phyloP scores from a whole-genome alignment of 2,113 vertebrate species.

The Zeus faber region DNA sequence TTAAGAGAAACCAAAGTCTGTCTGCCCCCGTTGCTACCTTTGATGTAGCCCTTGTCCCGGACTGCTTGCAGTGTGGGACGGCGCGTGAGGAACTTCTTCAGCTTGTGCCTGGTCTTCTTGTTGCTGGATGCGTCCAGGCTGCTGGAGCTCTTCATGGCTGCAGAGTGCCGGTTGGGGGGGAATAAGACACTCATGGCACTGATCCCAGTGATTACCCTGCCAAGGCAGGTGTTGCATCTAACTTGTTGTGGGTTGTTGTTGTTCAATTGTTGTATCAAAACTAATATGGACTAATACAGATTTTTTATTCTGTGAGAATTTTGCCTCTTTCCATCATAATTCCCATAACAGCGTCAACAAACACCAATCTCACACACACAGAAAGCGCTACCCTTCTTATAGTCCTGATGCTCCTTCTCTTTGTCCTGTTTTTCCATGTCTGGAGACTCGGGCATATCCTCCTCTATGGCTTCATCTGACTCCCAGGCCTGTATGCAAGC shows the following conservation, averaged over 20 bases:
- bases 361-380: not conserved
- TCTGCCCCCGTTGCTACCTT: conserved; percentile 74
- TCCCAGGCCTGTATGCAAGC: conserved; percentile 76
- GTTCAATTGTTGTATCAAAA: too few species aligned
- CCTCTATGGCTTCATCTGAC: conserved; percentile 87
- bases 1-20: too few species aligned
- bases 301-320: too few species aligned
- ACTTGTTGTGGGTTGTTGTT: too few species aligned
- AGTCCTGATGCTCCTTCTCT: conserved; percentile 82
- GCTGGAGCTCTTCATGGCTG: conserved; percentile 81
- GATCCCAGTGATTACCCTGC: too few species aligned
- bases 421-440: conserved; percentile 86
- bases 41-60: conserved; percentile 95
- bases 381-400: conserved; percentile 81
- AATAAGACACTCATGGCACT: conserved; percentile 24
- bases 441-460: conserved; percentile 88
- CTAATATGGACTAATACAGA: too few species aligned
- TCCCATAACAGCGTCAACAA: not conserved
- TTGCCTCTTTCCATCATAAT: too few species aligned
- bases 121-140: conserved; percentile 87
- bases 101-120: conserved; percentile 91
- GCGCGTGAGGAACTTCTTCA: conserved; percentile 94
- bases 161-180: conserved; percentile 6
- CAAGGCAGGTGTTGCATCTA: too few species aligned
- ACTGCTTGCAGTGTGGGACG: conserved; percentile 93